Percentiles rank a stretch among this genome's conserved stretches.
Evolutionary conservation across 2,113 vertebrate genomes (phyloP).

Genomic region (Isichthys henryi): DNA sequence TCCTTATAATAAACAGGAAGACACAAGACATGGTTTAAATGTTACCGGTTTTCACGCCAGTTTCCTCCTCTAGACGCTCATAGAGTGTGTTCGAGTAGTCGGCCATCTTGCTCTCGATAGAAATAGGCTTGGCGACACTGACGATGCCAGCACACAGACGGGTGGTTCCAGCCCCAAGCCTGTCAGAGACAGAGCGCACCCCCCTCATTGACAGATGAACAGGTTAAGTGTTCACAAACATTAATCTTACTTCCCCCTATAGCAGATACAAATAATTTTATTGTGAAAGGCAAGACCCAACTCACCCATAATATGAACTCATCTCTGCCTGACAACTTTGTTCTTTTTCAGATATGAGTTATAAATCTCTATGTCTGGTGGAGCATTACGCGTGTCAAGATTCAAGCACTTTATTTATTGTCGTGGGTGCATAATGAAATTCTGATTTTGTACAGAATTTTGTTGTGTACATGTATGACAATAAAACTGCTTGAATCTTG

Average conservation of each 20-base stretch:
- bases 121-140: conserved; percentile 76
- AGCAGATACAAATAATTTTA: not conserved
- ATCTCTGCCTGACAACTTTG: not conserved
- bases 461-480: not conserved
- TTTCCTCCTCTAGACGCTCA: conserved; percentile 79
- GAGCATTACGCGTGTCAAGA: not conserved
- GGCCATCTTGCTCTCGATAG: conserved; percentile 88
- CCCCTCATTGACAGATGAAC: not conserved
- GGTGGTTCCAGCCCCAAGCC: conserved; percentile 87
- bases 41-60: conserved; percentile 81
- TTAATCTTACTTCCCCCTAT: not conserved
- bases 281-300: not conserved
- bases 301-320: not conserved
- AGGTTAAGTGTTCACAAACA: not conserved
- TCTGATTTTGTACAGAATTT: not conserved
- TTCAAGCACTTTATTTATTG: not conserved
- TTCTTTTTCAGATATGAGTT: not conserved
- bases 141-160: conserved; percentile 85
- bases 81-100: conserved; percentile 88
- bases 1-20: not conserved
- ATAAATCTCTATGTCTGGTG: not conserved
- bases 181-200: conserved; percentile 31
- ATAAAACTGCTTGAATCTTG: not conserved
- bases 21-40: not conserved
- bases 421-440: not conserved